Percentiles rank a stretch among this genome's conserved stretches.
These are phyloP conservation scores for Linnaemya tessellans DNA, from an alignment of 2,888 invertebrate genomes.

Conservation along the genomic window DNA sequence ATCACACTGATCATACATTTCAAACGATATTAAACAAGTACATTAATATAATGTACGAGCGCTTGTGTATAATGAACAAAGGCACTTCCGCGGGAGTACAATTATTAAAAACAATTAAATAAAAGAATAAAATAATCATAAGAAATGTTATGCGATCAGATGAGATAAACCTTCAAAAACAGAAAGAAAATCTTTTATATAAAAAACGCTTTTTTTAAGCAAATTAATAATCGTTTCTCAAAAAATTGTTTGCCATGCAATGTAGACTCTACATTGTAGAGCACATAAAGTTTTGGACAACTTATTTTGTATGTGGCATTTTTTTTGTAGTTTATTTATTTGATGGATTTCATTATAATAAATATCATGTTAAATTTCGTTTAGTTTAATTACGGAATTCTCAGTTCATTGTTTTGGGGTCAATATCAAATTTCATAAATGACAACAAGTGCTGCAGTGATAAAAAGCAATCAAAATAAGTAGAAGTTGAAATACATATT, in stretches of 20 bases:
- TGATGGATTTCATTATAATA: slow-evolving; percentile 2
- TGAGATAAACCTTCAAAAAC: slow-evolving; percentile 15
- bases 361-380: slow-evolving; percentile 51
- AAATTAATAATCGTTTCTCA: slow-evolving; percentile 25
- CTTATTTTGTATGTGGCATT: slow-evolving; percentile 22
- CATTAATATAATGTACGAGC: background rate
- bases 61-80: background rate
- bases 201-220: slow-evolving; percentile 17
- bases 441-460: slow-evolving; percentile 35
- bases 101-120: background rate
- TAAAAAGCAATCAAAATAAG: slow-evolving; percentile 9
- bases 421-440: slow-evolving; percentile 55
- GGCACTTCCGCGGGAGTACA: slow-evolving; percentile 44
- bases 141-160: background rate
- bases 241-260: slow-evolving; percentile 16
- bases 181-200: slow-evolving; percentile 18
- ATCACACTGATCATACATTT: background rate
- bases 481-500: background rate
- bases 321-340: background rate
- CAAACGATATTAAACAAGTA: slow-evolving; percentile 20
- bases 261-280: too few relatives aligned
- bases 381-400: slow-evolving; percentile 29
- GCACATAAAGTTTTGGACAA: slow-evolving; percentile 41
- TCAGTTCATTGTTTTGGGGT: slow-evolving; percentile 55
- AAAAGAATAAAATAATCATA: slow-evolving; percentile 1